Evolutionary conservation across 2,113 vertebrate species (phyloP), one percentile per base, ranked within the genome.

Genomic region (Vombatus ursinus): DNA sequence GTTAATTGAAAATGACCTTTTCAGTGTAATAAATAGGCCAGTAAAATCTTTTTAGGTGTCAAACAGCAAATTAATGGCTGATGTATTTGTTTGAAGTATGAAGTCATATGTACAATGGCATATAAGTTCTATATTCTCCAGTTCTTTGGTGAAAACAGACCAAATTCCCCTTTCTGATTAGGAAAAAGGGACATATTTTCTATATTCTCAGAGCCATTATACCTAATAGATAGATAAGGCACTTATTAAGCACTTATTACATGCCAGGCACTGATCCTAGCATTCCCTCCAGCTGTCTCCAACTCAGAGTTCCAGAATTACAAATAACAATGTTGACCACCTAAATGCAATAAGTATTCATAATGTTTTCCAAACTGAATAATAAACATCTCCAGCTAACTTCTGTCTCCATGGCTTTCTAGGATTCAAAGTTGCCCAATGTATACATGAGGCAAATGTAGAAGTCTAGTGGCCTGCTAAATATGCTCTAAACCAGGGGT

Each of bases 1-100:
- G 51, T 96, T 89, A 90, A 96, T 50, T 90, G 90, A 96, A 94
- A 52, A 94, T 90, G 52, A 51, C 25, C 77, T 94, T 92, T 95
- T 52, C 16, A 52, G 91, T 84, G 51, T 7, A 91, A 26, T 84
- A 92, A 93, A 47, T 61, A 7, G 52, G 51, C 93, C 50, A 91
- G 51, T 22, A 90, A 94, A 93, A 54, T 95, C 44, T 57, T 91
- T 90, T 94, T 92, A 77, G 94, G 84, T 84, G 50, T 94, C 91
- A 95, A 97, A 96, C 94, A 52, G 47, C 91, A 89, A 24, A 19
- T 12, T 90, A 90, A 94, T 51, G 50, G 92, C 89, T 90, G 48
- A 44, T 19, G 5, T 25, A 48, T 24, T 50, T 0, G 12, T 51
- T 2, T 95, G 68, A 84, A 31, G 52, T 19, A 26, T 0, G 5